Percentiles rank a stretch among this genome's conserved stretches.
phyloP scores from a whole-genome alignment of 2,797 vertebrate species.

The Brachyrhaphis roseni region DNA sequence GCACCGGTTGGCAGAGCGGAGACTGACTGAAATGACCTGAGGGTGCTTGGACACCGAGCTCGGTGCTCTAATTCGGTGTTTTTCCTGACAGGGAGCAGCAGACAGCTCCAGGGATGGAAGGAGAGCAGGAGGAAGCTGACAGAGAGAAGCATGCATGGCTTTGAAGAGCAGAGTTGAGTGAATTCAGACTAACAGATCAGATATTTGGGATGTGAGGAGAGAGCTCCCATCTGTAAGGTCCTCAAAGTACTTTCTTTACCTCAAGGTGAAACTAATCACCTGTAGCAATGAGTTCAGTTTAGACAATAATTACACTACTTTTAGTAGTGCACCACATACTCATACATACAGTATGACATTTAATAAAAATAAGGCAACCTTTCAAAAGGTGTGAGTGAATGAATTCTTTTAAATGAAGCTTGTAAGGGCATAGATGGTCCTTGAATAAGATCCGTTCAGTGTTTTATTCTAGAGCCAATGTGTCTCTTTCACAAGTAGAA shows the following conservation, averaged over 20 bases:
- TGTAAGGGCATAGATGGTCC: not conserved
- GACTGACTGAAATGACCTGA: slow-evolving; percentile 69
- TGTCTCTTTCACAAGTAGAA: not conserved
- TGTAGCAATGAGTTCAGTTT: slow-evolving; percentile 1
- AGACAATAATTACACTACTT: not conserved
- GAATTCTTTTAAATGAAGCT: not conserved
- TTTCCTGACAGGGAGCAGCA: slow-evolving; percentile 59
- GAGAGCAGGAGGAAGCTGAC: slow-evolving; percentile 37
- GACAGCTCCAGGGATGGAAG: slow-evolving; percentile 38
- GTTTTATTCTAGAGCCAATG: not conserved
- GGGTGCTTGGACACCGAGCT: slow-evolving; percentile 66
- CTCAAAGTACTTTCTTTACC: slow-evolving; percentile 22
- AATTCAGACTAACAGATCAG: slow-evolving; percentile 39
- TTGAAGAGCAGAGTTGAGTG: slow-evolving; percentile 24
- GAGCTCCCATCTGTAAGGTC: slow-evolving; percentile 23
- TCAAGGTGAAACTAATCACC: slow-evolving; percentile 36
- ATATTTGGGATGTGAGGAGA: slow-evolving; percentile 24
- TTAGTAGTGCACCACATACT: not conserved
- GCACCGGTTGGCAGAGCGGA: slow-evolving; percentile 64
- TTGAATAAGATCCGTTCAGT: not conserved
- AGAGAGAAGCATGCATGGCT: slow-evolving; percentile 15
- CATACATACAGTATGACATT: not conserved
- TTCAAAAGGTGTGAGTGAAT: not conserved
- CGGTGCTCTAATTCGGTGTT: slow-evolving; percentile 67
- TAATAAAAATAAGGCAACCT: not conserved